Percentiles rank a stretch among this genome's conserved stretches.
These are phyloP conservation scores for Actinemys pallida DNA, from an alignment of 2,113 vertebrate species.

Conservation along the genomic window DNA sequence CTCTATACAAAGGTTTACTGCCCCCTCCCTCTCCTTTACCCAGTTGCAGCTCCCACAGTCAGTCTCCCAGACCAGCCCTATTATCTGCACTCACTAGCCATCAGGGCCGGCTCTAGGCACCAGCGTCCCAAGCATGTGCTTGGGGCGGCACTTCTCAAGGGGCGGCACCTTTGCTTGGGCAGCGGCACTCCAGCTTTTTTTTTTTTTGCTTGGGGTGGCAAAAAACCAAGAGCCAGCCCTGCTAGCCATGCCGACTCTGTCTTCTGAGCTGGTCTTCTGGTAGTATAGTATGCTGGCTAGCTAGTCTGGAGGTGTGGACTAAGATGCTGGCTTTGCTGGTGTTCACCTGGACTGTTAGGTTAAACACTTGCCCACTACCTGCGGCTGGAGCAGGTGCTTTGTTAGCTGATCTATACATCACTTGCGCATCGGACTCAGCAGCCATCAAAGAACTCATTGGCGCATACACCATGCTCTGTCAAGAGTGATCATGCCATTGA, in stretches of 20 bases:
- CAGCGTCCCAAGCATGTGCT: too few species aligned
- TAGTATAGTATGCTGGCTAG: not conserved
- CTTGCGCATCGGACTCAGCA: too few species aligned
- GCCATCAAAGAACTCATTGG: too few species aligned
- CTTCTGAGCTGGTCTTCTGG: not conserved
- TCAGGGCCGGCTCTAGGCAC: too few species aligned
- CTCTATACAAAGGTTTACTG: not conserved
- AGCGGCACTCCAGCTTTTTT: too few species aligned
- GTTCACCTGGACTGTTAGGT: not conserved
- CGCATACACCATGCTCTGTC: too few species aligned
- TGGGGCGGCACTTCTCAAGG: too few species aligned
- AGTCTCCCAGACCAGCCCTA: accelerated
- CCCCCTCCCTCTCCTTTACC: not conserved
- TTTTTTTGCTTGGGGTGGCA: too few species aligned
- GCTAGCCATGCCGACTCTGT: not conserved
- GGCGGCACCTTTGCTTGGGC: too few species aligned
- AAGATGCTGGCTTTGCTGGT: not conserved
- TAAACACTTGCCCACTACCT: not conserved
- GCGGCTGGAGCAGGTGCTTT: not conserved
- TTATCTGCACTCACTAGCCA: not conserved
- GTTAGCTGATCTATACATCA: not conserved
- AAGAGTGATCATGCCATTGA: too few species aligned
- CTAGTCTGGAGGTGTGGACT: not conserved
- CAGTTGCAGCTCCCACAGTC: accelerated
- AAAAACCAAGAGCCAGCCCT: too few species aligned